Evolutionary conservation across 2,113 vertebrate genomes (phyloP).

Genomic region (Ophiodon elongatus): DNA sequence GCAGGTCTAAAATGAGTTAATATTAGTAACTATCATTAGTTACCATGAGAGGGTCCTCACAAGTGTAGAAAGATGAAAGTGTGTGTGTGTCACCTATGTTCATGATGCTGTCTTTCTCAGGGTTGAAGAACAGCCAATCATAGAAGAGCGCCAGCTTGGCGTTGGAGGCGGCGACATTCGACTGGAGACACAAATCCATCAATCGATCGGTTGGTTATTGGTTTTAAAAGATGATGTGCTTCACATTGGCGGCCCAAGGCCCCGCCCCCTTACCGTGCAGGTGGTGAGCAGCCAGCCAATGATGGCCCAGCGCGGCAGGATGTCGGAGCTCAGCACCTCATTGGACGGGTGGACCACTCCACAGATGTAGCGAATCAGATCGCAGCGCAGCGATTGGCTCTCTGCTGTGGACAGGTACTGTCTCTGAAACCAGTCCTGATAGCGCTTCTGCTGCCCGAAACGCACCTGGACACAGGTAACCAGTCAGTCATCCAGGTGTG

Average conservation of each 20-base stretch:
- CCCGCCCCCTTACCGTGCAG: constrained; percentile 92
- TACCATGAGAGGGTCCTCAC: background rate
- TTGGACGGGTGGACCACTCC: constrained; percentile 97
- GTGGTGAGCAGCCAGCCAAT: constrained; percentile 98
- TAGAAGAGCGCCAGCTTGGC: constrained; percentile 98
- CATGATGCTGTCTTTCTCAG: constrained; percentile 99
- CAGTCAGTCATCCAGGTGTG: too few relatives aligned
- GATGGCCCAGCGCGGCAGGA: constrained; percentile 98
- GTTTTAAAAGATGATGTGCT: background rate
- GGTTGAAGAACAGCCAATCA: constrained; percentile 98
- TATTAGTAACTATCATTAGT: too few relatives aligned
- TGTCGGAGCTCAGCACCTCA: constrained; percentile 97
- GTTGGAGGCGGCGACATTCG: constrained; percentile 96
- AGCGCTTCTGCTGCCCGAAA: constrained; percentile 96
- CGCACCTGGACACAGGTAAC: constrained; percentile 85
- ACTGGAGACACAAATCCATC: constrained; percentile 79
- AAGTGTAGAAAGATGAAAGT: too few relatives aligned
- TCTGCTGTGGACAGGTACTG: constrained; percentile 96
- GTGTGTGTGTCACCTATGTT: constrained; percentile 90
- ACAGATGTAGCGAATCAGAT: constrained; percentile 97
- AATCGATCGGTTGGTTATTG: background rate
- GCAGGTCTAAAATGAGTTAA: too few relatives aligned
- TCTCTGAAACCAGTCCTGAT: constrained; percentile 98
- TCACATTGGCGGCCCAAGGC: too few relatives aligned
- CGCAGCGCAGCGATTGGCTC: constrained; percentile 96